A percentile compares a stretch with the other conserved stretches of the same genome.
phyloP scores from a whole-genome alignment of 2,888 invertebrate genomes.

The Chrysotoxum bicinctum region DNA sequence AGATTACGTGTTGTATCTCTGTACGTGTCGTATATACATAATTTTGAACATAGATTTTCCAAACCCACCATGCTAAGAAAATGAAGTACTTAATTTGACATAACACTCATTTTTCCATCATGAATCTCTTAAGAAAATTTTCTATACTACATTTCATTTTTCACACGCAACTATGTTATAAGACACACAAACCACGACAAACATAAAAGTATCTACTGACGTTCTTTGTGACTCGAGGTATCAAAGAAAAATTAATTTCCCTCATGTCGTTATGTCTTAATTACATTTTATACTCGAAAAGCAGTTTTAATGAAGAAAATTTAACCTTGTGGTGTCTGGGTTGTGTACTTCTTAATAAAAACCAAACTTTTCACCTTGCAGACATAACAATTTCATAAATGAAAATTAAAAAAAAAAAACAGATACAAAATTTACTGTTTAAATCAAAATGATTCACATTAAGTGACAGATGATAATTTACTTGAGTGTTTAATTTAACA shows the following conservation, averaged over 20 bases:
- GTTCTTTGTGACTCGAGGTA: not conserved
- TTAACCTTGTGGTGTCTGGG: slow-evolving; percentile 21
- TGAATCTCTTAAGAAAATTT: slow-evolving; percentile 9
- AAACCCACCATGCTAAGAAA: not conserved
- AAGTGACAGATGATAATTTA: slow-evolving; percentile 1
- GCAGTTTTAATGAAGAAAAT: slow-evolving; percentile 23
- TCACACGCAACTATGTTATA: slow-evolving; percentile 1
- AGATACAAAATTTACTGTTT: not conserved
- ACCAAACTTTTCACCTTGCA: not conserved
- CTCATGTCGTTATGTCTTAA: slow-evolving; percentile 15
- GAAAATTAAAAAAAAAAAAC: not conserved
- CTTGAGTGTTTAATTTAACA: slow-evolving; percentile 8
- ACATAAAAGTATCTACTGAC: not conserved
- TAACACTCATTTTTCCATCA: slow-evolving; percentile 5
- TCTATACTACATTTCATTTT: slow-evolving; percentile 4
- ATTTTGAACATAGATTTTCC: not conserved
- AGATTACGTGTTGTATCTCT: not conserved
- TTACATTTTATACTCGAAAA: slow-evolving; percentile 30
- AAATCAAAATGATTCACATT: not conserved
- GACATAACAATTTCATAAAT: not conserved
- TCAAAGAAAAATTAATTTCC: slow-evolving; percentile 23
- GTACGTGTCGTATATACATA: not conserved
- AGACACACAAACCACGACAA: not conserved
- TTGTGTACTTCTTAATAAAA: not conserved
- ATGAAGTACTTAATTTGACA: not conserved